phyloP scores from a whole-genome alignment of 1,140 invertebrate genomes.

The Ostrea edulis region DNA sequence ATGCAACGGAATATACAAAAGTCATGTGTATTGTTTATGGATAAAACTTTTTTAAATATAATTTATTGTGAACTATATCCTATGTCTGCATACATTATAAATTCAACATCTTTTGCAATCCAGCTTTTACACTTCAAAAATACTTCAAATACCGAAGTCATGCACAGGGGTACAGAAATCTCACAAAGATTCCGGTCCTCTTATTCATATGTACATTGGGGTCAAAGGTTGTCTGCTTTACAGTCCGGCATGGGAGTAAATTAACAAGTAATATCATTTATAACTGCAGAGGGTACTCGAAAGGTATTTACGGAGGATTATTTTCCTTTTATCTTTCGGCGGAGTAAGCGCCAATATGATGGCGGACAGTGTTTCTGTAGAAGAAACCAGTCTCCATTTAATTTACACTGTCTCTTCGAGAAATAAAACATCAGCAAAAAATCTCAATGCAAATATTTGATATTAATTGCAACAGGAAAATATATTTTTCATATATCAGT shows the following conservation, averaged over 20 bases:
- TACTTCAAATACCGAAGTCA: neutral
- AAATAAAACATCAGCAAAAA: neutral
- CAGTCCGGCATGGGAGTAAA: slow-evolving; percentile 29
- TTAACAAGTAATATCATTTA: slow-evolving; percentile 15
- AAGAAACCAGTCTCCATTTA: slow-evolving; percentile 31
- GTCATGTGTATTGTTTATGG: too few species aligned
- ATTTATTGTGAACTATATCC: too few species aligned
- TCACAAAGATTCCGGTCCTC: neutral
- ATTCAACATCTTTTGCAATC: neutral
- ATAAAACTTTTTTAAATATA: too few species aligned
- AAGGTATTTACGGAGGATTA: slow-evolving; percentile 17
- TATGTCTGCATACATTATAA: too few species aligned
- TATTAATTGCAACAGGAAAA: neutral
- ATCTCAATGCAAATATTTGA: slow-evolving; percentile 32
- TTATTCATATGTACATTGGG: slow-evolving; percentile 25
- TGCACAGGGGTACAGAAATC: neutral
- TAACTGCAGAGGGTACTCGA: slow-evolving; percentile 32
- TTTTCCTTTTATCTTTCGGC: slow-evolving; percentile 27
- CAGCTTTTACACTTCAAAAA: neutral
- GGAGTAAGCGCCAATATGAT: slow-evolving; percentile 7
- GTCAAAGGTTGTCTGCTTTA: slow-evolving; percentile 9
- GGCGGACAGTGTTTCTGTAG: neutral
- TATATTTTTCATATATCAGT: slow-evolving; percentile 11
- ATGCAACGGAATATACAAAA: too few species aligned
- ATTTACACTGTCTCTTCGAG: neutral